A percentile compares a stretch with the other conserved stretches of the same genome.
These are phyloP conservation scores for Hypomesus transpacificus DNA, from an alignment of 2,113 vertebrate species.

Conservation along the genomic window DNA sequence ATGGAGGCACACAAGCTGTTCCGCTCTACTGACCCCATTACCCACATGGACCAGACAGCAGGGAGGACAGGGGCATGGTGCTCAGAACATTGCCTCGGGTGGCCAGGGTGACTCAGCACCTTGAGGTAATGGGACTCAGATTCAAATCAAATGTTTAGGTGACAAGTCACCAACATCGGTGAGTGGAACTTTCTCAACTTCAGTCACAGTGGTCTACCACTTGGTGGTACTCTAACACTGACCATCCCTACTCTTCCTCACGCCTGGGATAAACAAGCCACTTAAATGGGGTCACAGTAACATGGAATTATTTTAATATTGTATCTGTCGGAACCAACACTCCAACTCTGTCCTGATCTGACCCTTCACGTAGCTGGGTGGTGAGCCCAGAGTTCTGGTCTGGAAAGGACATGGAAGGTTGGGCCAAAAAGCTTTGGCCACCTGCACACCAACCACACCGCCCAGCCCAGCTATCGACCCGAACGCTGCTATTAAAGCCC, in stretches of 20 bases:
- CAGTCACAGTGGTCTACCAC: background rate
- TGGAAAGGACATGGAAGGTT: background rate
- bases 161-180: background rate
- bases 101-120: background rate
- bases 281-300: too few species aligned
- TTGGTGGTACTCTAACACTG: background rate
- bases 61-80: background rate
- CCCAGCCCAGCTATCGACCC: conserved; percentile 26
- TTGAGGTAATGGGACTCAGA: background rate
- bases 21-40: conserved; percentile 20
- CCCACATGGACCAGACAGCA: background rate
- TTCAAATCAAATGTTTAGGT: background rate
- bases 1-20: conserved; percentile 15
- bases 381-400: background rate
- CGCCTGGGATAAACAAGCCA: background rate
- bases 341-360: too few species aligned
- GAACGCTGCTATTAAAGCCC: background rate
- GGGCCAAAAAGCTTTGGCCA: background rate
- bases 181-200: too few species aligned
- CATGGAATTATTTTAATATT: too few species aligned
- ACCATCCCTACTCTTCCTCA: background rate
- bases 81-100: background rate
- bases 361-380: too few species aligned
- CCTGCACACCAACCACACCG: background rate
- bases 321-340: too few species aligned